Percentiles rank a stretch among this genome's conserved stretches.
Conservation (phyloP, 2,113 vertebrate species). For the Chionodraco myersi region DNA sequence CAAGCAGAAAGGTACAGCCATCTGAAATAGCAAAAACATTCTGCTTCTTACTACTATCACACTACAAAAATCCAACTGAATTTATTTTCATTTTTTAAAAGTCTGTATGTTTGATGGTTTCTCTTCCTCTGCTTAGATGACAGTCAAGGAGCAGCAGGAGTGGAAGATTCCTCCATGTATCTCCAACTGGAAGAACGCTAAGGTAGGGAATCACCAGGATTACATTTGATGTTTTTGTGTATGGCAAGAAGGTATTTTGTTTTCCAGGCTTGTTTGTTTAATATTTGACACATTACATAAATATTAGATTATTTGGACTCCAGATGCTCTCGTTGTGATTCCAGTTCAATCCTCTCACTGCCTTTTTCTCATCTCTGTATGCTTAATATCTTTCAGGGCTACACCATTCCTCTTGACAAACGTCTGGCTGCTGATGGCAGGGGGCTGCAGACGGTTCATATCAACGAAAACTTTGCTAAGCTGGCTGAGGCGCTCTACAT, state of each 20-base stretch:
- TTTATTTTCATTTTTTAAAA: too few species aligned
- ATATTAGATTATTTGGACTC: neutral
- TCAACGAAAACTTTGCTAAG: constrained; percentile 99
- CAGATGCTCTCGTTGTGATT: neutral
- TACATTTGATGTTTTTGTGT: neutral
- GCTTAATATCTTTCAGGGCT: constrained; percentile 85
- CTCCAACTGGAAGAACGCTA: constrained; percentile 99
- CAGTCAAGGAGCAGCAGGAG: constrained; percentile 98
- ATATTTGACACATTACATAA: neutral
- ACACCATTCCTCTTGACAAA: constrained; percentile 98
- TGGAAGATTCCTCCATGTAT: constrained; percentile 99
- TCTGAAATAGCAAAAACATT: neutral
- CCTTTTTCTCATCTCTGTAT: neutral
- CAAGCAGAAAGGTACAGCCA: constrained; percentile 93
- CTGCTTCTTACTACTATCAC: neutral
- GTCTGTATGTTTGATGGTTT: neutral
- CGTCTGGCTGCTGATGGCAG: constrained; percentile 96
- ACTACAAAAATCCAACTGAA: neutral
- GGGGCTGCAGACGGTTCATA: constrained; percentile 96
- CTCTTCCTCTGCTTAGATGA: constrained; percentile 88
- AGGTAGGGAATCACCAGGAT: constrained; percentile 82
- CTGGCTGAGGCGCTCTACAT: constrained; percentile 97
- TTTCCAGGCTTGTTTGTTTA: neutral
- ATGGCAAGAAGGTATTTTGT: neutral
- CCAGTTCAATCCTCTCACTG: neutral